Evolutionary conservation across 2,797 vertebrate species (phyloP), one percentile per base, ranked within the genome.

Genomic region (Labroides dimidiatus): DNA sequence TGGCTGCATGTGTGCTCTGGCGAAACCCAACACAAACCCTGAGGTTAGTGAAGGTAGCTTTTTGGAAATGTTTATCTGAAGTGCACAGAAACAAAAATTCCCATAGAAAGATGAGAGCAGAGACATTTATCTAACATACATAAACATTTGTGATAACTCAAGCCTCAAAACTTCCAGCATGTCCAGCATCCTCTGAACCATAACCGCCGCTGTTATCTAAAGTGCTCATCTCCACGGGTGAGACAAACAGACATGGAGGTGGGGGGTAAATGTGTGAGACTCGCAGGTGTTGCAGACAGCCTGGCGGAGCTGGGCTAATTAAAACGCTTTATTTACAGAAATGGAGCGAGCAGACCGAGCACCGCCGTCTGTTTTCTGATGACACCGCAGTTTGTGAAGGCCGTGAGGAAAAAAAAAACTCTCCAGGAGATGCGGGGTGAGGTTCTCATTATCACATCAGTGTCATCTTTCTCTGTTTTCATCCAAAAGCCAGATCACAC

Each of bases 401-500:
- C 58, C 44, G 41, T 53, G 58, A 62, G 57, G 56, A 16, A 16
- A 21, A 49, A 21, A 49, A 49, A 49, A 49, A 49, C 60, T 67
- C 60, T 83, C 60, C 59, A 24, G 44, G 51, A 85, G 72, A 78
- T 55, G 62, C 77, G 57, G 78, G 86, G 68, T 47, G 55, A 85
- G 81, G 78, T 53, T 78, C 81, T 90, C 81, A 91, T 91, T 90
- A 91, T 87, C 86, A 89, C 79, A 80, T 86, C 78, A 84, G 85
- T 91, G 89, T 85, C 80, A 89, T 79, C 84, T 87, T 88, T 89
- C 86, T 89, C 82, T 82, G 80, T 87, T 89, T 87, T 82, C 76
- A 85, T 82, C 66, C 80, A 91, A 79, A 87, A 88, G 81, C 66
- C 74, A 71, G 78, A 63, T 90, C 75, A 78, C 87, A 92, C 78